These are phyloP conservation scores for Coenonympha arcania DNA, from an alignment of 2,888 invertebrate genomes.

Conservation along the genomic window DNA sequence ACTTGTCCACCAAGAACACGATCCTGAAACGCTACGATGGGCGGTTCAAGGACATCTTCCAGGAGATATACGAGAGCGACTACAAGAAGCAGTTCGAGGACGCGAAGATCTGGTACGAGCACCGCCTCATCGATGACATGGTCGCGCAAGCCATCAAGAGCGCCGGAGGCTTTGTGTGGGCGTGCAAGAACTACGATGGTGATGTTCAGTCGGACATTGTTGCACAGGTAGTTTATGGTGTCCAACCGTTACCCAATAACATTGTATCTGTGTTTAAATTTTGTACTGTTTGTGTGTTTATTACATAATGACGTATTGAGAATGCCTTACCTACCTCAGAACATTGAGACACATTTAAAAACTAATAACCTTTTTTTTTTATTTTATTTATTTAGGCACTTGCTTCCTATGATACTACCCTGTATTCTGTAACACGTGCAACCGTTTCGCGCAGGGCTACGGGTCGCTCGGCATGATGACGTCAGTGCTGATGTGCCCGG, in stretches of 20 bases:
- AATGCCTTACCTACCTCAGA: too few species aligned
- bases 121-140: constrained; percentile 93
- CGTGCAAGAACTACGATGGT: constrained; percentile 94
- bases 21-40: constrained; percentile 92
- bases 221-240: too few species aligned
- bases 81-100: constrained; percentile 84
- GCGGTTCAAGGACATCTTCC: constrained; percentile 92
- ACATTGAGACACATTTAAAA: too few species aligned
- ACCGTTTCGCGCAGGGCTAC: too few species aligned
- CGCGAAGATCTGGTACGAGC: constrained; percentile 91
- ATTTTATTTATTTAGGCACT: too few species aligned
- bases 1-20: constrained; percentile 92
- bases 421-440: too few species aligned
- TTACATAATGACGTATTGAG: too few species aligned
- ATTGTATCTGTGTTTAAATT: too few species aligned
- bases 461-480: constrained; percentile 94
- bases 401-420: too few species aligned
- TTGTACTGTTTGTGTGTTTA: too few species aligned
- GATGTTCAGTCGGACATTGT: constrained; percentile 93
- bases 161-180: constrained; percentile 91
- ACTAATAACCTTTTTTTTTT: too few species aligned
- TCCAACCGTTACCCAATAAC: too few species aligned
- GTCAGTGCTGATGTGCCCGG: constrained; percentile 90
- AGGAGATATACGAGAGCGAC: constrained; percentile 85
- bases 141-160: constrained; percentile 90